phyloP scores from a whole-genome alignment of 2,797 vertebrate genomes.

The Anguilla pacifica region DNA sequence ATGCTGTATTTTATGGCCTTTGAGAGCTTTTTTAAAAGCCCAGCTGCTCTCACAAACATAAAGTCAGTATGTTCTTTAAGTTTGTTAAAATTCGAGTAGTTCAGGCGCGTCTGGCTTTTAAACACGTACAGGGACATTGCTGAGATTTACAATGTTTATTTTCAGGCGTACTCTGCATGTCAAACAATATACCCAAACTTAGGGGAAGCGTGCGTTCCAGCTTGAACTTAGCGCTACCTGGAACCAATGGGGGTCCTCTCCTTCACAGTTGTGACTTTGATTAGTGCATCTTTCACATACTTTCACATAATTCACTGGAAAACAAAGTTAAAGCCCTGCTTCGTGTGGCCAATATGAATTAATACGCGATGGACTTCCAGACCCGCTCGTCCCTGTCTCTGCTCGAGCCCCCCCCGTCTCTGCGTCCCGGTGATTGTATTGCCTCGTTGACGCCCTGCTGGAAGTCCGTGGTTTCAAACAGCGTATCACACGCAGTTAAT shows the following conservation, averaged over 20 bases:
- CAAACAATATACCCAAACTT: not conserved
- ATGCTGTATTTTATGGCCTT: not conserved
- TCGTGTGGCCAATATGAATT: not conserved
- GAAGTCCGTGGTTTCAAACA: not conserved
- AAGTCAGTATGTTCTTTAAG: not conserved
- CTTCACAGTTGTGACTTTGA: not conserved
- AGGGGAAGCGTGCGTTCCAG: not conserved
- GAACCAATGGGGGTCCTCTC: not conserved
- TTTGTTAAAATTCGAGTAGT: not conserved
- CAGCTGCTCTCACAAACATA: not conserved
- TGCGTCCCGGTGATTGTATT: not conserved
- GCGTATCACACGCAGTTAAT: not conserved
- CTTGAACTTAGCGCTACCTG: not conserved
- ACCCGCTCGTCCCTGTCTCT: not conserved
- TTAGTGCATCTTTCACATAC: not conserved
- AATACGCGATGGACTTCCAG: not conserved
- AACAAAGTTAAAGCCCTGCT: not conserved
- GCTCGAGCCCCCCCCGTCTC: not conserved
- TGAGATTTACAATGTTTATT: not conserved
- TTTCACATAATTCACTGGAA: too few relatives aligned
- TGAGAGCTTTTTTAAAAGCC: not conserved
- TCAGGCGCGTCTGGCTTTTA: not conserved
- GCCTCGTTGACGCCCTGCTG: not conserved
- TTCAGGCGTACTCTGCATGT: not conserved
- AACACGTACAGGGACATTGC: not conserved